Evolutionary conservation across 2,797 vertebrate species (phyloP), one percentile per base, ranked within the genome.

Genomic region (Lepilemur ruficaudatus): DNA sequence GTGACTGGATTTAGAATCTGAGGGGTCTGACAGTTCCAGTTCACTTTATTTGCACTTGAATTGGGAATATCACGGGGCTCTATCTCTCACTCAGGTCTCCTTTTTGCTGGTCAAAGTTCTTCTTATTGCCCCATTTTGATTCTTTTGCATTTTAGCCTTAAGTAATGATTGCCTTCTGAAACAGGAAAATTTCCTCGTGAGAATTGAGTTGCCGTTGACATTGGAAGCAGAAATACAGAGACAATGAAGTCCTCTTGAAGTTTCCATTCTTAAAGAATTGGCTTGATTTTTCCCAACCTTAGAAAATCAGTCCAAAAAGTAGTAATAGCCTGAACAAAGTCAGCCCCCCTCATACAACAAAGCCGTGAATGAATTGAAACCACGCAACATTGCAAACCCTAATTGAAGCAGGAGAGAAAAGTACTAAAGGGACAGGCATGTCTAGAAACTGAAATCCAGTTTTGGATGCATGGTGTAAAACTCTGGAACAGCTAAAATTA

Each of bases 401-500:
- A 61, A 65, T 4, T n/a, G 72, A 79, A 84, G 30, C 67, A n/a
- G 20, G 46, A 20, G 22, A 61, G n/a, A 75, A 63, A 4, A 63
- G 61, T 20, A 41, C 50, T 22, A n/a, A 92, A 65, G 57, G 6
- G 30, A 35, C 14, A 91, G 43, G 10, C 13, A 12, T 8, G 13
- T 30, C 88, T 82, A 30, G 69, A 87, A 93, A 75, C 48, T 30
- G 22, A n/a, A 91, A 57, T 83, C 50, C 41, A 35, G 48, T 72
- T 79, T 75, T 1, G 13, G 28, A 1, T 38, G 2, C 35, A 94
- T 90, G 22, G 55, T 82, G n/a, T 82, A 82, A 84, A 88, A 78
- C 50, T 85, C 50, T 18, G 50, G 28, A 80, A 86, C 4, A 11
- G 90, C 63, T 75, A 65, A 94, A 96, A 91, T 88, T 85, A 96